Base-by-base conservation (phyloP, 1,140 invertebrate species). In the Pteromalus puparum region DNA sequence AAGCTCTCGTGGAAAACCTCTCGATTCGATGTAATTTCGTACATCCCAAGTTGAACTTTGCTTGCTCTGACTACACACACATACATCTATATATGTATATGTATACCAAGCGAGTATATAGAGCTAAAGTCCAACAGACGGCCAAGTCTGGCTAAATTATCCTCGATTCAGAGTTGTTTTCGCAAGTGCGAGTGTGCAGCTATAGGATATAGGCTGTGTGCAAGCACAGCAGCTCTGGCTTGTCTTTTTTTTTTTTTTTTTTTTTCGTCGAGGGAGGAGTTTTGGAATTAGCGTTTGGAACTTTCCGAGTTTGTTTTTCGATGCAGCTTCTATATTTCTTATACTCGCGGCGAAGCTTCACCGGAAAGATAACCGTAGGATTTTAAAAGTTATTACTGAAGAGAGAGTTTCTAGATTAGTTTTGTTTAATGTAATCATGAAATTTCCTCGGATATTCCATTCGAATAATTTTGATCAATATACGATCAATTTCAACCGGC, bases 111-210 rank as follows among this genome's bases (percentile, higher is more conserved):
- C 6, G 53, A 6, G 21, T 4, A 21, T 1, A 3, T 61, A 30
- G 38, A 75, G 28, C 7, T 26, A 28, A 81, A 81, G 38, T 82
- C 9, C 46, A 67, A 82, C 28, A 67, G 42, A 74, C 30, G 26
- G 21, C 42, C 21, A 81, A 81, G 42, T 81, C 70, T 18, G 67
- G 38, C 18, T 24, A 72, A 81, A 86, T 85, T 82, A 75, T 61
- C 26, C 85, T 79, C 65, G 78, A 86, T 84, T 82, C 68, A 46
- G 48, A 86, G 70, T n/a, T n/a, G 67, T 65, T 42, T n/a, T 70
- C 67, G 21, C 28, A 70, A 70, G 53, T n/a, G 53, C 53, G 53
- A 61, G 53, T 61, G 13, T 10, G 21, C 21, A 61, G 2, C 2
- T 18, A 18, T 53, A 53, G 1, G 2, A n/a, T n/a, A 61, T 61